Evolutionary conservation across 2,797 vertebrate genomes (phyloP).

Genomic region (Gymnopithys bicolor): DNA sequence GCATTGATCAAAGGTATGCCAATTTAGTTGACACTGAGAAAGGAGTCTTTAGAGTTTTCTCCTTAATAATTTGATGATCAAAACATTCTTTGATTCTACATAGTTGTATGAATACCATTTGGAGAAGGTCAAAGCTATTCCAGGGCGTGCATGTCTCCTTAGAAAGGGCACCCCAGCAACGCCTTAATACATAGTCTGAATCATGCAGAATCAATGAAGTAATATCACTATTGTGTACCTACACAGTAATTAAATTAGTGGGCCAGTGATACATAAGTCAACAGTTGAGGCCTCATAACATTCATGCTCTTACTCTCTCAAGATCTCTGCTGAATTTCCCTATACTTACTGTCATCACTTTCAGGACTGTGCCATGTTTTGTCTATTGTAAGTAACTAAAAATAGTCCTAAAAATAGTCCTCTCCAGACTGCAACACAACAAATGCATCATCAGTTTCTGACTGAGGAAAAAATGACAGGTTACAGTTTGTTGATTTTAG

Average conservation of each 20-base stretch:
- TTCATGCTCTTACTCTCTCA: slow-evolving; percentile 26
- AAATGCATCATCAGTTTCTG: slow-evolving; percentile 7
- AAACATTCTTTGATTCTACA: background rate
- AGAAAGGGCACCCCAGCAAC: slow-evolving; percentile 35
- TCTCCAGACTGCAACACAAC: background rate
- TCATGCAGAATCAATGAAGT: slow-evolving; percentile 55
- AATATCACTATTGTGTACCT: slow-evolving; percentile 56
- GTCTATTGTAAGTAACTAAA: background rate
- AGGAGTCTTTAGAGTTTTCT: background rate
- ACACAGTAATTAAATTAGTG: background rate
- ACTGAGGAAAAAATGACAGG: background rate
- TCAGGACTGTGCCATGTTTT: background rate
- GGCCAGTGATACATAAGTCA: slow-evolving; percentile 49
- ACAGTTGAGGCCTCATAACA: slow-evolving; percentile 40
- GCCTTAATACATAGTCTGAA: slow-evolving; percentile 54
- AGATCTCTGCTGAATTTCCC: slow-evolving; percentile 20
- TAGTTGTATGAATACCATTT: background rate
- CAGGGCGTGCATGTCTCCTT: slow-evolving; percentile 13
- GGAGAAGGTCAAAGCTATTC: background rate
- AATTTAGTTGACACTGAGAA: background rate
- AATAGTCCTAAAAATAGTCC: slow-evolving; percentile 35
- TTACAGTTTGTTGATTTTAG: slow-evolving; percentile 60
- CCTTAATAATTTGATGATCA: background rate
- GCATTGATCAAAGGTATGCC: background rate
- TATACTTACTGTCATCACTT: background rate